A percentile compares a stretch with the other conserved stretches of the same genome.
phyloP scores from a whole-genome alignment of 2,113 vertebrate genomes.

The Chionomys nivalis region DNA sequence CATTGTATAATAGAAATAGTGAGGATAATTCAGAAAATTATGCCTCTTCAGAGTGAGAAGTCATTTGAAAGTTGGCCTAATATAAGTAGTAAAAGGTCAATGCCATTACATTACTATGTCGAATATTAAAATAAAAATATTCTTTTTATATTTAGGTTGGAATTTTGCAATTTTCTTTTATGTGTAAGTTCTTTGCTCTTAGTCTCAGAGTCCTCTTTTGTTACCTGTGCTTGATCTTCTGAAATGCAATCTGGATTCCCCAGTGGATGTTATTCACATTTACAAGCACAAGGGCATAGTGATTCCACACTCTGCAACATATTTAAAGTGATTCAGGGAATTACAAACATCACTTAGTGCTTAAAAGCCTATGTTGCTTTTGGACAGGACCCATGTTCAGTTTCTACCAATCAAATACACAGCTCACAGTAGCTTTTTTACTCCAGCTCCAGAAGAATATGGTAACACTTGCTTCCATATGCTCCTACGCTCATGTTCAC shows the following conservation, averaged over 20 bases:
- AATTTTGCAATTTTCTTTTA: not conserved
- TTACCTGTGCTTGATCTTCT: not conserved
- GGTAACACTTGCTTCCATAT: not conserved
- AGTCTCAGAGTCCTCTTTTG: not conserved
- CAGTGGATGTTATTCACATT: not conserved
- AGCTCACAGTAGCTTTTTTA: no score
- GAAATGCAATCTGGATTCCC: not conserved
- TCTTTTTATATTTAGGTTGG: not conserved
- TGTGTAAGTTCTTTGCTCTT: not conserved
- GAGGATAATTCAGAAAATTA: slow-evolving; percentile 4
- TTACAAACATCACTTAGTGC: accelerated
- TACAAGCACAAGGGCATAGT: no score
- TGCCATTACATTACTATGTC: not conserved
- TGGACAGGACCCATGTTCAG: not conserved
- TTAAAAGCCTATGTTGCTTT: not conserved
- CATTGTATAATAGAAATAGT: not conserved
- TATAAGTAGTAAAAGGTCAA: not conserved
- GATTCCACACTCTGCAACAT: not conserved
- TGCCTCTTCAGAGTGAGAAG: not conserved
- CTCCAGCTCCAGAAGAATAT: not conserved
- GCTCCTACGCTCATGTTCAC: not conserved
- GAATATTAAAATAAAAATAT: not conserved
- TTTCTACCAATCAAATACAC: no score
- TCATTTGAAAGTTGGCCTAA: not conserved
- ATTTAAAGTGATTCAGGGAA: not conserved